Conservation (phyloP, 2,797 vertebrate species). For the Hypotaenidia philippensis region DNA sequence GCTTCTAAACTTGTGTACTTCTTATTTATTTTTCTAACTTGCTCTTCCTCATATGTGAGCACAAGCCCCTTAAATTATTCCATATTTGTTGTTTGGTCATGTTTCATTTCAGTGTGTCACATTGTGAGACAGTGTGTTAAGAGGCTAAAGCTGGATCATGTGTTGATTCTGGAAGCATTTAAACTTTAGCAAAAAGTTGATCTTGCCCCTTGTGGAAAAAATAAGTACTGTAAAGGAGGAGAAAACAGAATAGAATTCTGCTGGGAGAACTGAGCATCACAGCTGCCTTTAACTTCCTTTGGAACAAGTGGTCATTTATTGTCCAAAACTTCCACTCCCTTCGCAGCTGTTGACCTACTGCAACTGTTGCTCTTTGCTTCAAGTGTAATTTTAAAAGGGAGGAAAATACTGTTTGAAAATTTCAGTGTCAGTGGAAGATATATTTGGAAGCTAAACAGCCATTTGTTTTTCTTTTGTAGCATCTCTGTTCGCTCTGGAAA, state of each 20-base stretch:
- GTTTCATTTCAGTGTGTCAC: not conserved
- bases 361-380: not conserved
- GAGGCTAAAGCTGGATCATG: accelerated
- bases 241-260: not conserved
- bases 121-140: not conserved
- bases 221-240: not conserved
- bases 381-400: not conserved
- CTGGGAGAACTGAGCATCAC: not conserved
- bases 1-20: accelerated
- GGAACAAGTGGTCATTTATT: not conserved
- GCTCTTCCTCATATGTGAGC: not conserved
- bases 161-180: not conserved
- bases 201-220: not conserved
- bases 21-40: not conserved
- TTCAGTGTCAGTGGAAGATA: not conserved
- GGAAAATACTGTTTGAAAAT: not conserved
- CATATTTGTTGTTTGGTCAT: not conserved
- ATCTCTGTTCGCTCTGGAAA: constrained; percentile 60
- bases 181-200: not conserved
- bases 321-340: not conserved
- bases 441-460: not conserved
- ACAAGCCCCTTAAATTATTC: not conserved
- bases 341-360: not conserved
- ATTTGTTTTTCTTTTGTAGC: constrained; percentile 49
- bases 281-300: accelerated